Percentiles rank a stretch among this genome's conserved stretches.
Evolutionary conservation across 1,140 invertebrate genomes (phyloP).

Genomic region (Drusus annulatus): DNA sequence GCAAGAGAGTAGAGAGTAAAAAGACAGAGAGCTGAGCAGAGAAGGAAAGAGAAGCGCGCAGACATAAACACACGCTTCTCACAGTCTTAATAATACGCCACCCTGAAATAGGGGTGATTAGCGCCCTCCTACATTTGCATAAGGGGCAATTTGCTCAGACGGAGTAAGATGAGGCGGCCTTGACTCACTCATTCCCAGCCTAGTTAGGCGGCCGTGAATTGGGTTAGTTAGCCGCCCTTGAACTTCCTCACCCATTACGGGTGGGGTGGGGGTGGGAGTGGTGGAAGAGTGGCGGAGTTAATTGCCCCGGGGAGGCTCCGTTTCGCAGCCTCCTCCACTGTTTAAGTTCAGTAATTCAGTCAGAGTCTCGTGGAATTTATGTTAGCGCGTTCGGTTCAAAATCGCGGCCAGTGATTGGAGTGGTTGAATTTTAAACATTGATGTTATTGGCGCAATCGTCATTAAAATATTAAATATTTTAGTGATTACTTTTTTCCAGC

Average conservation of each 20-base stretch:
- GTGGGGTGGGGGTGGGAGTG: conserved; percentile 34
- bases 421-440: no score
- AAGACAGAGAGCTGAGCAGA: neutral
- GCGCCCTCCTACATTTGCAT: conserved; percentile 55
- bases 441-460: no score
- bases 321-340: conserved; percentile 29
- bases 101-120: conserved; percentile 47
- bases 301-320: conserved; percentile 46
- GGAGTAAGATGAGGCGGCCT: conserved; percentile 44
- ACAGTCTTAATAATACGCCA: conserved; percentile 43
- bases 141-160: conserved; percentile 50
- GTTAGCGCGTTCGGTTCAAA: neutral
- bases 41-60: conserved; percentile 18
- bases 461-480: no score
- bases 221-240: conserved; percentile 55
- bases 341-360: conserved; percentile 36
- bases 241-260: conserved; percentile 52
- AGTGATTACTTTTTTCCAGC: no score
- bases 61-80: conserved; percentile 11
- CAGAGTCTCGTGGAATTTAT: conserved; percentile 23
- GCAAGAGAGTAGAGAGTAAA: no score
- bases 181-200: conserved; percentile 51
- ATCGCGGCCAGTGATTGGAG: neutral
- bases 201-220: neutral
- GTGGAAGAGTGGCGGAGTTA: no score